Evolutionary conservation across 1,140 invertebrate genomes (phyloP).

Genomic region (Cydia amplana): DNA sequence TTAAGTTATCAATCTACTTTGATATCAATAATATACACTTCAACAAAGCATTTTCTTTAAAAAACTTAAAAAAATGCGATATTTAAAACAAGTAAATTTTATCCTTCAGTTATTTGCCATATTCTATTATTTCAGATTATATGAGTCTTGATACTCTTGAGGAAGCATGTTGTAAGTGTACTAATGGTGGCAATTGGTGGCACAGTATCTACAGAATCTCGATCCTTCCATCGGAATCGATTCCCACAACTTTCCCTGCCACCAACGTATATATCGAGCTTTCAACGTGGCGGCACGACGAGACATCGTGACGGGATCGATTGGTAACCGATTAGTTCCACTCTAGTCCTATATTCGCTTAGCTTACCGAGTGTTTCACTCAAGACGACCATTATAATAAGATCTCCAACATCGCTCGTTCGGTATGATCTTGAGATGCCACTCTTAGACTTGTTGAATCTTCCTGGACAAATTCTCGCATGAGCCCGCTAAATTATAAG

Average conservation of each 20-base stretch:
- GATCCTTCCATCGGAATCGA: neutral
- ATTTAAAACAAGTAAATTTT: too few relatives aligned
- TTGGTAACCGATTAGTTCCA: slow-evolving; percentile 30
- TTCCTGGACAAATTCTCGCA: neutral
- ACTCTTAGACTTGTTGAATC: neutral
- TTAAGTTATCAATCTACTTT: too few relatives aligned
- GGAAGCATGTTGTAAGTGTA: too few relatives aligned
- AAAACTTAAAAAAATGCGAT: too few relatives aligned
- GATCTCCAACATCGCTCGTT: neutral
- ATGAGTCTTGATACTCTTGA: too few relatives aligned
- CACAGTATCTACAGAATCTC: neutral
- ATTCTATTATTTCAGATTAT: too few relatives aligned
- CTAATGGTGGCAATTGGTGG: too few relatives aligned
- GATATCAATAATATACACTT: too few relatives aligned
- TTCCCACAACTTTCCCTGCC: slow-evolving; percentile 30
- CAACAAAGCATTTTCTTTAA: too few relatives aligned
- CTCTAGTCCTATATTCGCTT: neutral
- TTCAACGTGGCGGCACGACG: slow-evolving; percentile 30
- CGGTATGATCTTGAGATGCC: neutral
- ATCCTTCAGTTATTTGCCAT: too few relatives aligned
- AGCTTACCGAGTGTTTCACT: neutral
- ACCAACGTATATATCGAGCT: slow-evolving; percentile 17
- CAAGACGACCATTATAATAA: neutral
- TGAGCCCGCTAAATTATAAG: neutral
- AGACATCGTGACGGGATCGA: slow-evolving; percentile 30